These are phyloP conservation scores for Resseliella maxima DNA, from an alignment of 2,888 invertebrate genomes.

Conservation along the genomic window DNA sequence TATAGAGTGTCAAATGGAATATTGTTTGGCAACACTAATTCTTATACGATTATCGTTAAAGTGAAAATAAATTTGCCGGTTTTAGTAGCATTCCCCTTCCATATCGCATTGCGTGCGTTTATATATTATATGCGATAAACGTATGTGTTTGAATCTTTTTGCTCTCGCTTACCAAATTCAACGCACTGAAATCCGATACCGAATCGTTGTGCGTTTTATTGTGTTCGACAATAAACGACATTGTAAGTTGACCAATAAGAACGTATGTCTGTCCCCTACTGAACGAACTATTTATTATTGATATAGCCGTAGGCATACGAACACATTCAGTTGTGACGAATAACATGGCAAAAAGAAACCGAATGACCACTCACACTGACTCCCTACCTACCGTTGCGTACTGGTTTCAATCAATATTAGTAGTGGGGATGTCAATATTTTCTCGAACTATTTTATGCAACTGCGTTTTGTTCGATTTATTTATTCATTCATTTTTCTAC, in stretches of 20 bases:
- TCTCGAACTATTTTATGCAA: not conserved
- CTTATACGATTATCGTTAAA: not conserved
- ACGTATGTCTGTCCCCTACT: conserved; percentile 36
- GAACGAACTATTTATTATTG: conserved; percentile 35
- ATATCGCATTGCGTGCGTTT: conserved; percentile 22
- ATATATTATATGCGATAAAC: conserved; percentile 15
- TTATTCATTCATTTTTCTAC: not conserved
- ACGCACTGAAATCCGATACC: conserved; percentile 45
- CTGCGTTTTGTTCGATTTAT: not conserved
- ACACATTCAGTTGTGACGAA: not conserved
- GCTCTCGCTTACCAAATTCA: conserved; percentile 8
- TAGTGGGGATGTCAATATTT: not conserved
- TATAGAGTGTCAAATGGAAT: too few species aligned
- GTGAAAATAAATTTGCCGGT: not conserved
- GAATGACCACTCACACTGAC: not conserved
- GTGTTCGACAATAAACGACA: conserved; percentile 21
- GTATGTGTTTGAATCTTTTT: not conserved
- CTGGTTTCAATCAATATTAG: not conserved
- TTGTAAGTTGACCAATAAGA: conserved; percentile 21
- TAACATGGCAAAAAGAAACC: conserved; percentile 10
- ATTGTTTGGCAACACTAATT: conserved; percentile 27
- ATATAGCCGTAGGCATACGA: conserved; percentile 7
- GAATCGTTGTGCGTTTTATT: conserved; percentile 53
- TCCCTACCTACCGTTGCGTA: not conserved
- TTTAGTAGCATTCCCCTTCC: conserved; percentile 33